Conservation (phyloP, 2,797 vertebrate genomes). For the Pipistrellus kuhlii region DNA sequence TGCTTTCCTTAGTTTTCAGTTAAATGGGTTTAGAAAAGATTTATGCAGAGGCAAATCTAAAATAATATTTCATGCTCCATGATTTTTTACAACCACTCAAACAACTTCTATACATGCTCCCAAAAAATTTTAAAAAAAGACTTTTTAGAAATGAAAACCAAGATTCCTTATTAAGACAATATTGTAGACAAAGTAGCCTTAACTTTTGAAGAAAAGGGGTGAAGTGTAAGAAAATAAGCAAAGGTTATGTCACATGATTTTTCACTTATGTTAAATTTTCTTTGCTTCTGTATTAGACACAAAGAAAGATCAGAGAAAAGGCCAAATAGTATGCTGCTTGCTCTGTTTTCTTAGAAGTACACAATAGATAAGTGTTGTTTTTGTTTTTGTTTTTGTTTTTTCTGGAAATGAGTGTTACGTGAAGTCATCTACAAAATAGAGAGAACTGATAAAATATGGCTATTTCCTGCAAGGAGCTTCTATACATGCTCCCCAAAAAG, state of each 20-base stretch:
- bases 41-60: neutral
- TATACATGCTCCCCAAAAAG: neutral
- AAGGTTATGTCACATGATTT: neutral
- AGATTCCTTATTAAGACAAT: neutral
- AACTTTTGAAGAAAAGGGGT: neutral
- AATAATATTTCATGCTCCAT: neutral
- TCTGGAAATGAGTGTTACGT: neutral
- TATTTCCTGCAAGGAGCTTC: slow-evolving; percentile 5
- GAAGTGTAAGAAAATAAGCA: neutral
- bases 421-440: neutral
- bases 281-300: neutral
- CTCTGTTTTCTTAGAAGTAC: neutral
- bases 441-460: neutral
- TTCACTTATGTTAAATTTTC: neutral
- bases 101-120: neutral
- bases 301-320: slow-evolving; percentile 1
- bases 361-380: neutral
- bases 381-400: neutral
- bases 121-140: no score
- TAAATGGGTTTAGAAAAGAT: slow-evolving; percentile 50
- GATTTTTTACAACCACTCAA: neutral
- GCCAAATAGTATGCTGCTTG: neutral
- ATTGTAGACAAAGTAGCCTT: neutral
- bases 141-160: neutral
- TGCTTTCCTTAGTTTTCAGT: slow-evolving; percentile 49